Base-by-base conservation (phyloP, 53 echinoderm and acorn worm genomes). In the Henricia sp. region DNA sequence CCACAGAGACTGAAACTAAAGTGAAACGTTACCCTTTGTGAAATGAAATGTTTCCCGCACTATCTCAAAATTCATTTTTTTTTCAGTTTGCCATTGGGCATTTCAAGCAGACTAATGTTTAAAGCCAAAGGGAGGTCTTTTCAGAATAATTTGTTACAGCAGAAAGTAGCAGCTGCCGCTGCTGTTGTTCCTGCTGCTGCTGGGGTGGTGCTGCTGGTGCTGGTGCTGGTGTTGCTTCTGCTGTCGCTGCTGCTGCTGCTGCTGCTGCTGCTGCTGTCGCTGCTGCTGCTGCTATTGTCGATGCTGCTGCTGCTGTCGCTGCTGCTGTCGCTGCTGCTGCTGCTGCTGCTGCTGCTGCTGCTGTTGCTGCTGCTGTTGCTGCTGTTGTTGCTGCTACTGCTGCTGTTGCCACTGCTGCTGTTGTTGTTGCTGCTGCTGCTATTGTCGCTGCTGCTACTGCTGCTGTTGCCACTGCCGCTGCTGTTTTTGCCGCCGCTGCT, bases 141-240 rank as follows among this genome's bases (percentile, higher is more conserved):
- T n/a, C n/a, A n/a, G n/a, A n/a, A n/a, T n/a, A n/a, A n/a, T n/a
- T n/a, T n/a, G n/a, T n/a, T n/a, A n/a, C n/a, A n/a, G n/a, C n/a
- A n/a, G n/a, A n/a, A n/a, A n/a, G n/a, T n/a, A n/a, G 33, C 75
- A 17, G 23, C 57, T 54, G 33, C 57, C 20, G 46, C 75, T 50
- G 26, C 73, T 21, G 44, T 40, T 55, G 34, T 40, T 37, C 29
- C 63, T 60, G 39, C 55, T 37, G 52, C 55, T 78, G 37, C 55
- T 37, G 27, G 26, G n/a, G n/a, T n/a, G n/a, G n/a, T 78, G 39
- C 55, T 37, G 52, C 80, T 76, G 34, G 57, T 37, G 52, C 80
- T 78, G 56, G 35, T 37, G 38, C 73, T 72, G 44, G 62, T n/a
- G 52, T 64, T 78, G 56, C 80, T 37, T 29, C 80, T 78, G 39